A percentile compares a stretch with the other conserved stretches of the same genome.
phyloP scores from a whole-genome alignment of 1,140 invertebrate genomes.

The Microplitis mediator region DNA sequence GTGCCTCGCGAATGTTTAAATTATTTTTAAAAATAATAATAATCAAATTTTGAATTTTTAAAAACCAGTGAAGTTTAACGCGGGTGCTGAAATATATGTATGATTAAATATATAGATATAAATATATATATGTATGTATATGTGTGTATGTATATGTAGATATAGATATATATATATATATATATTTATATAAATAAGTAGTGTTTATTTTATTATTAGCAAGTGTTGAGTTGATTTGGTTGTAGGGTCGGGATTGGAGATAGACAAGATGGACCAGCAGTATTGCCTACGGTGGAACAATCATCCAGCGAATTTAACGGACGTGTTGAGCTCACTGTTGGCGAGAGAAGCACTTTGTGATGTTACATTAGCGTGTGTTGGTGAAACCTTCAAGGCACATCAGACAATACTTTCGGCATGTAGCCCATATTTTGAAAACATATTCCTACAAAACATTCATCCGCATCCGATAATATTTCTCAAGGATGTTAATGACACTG shows the following conservation, averaged over 20 bases:
- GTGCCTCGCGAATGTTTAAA: too few species aligned
- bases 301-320: constrained; percentile 86
- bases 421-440: constrained; percentile 92
- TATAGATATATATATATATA: too few species aligned
- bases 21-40: too few species aligned
- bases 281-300: constrained; percentile 95
- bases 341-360: constrained; percentile 87
- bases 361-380: constrained; percentile 91
- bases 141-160: not conserved
- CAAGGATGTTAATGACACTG: constrained; percentile 85
- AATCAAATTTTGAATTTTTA: not conserved
- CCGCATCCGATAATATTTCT: constrained; percentile 92
- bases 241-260: constrained; percentile 59
- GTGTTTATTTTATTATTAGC: constrained; percentile 20
- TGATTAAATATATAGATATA: not conserved
- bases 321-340: constrained; percentile 83
- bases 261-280: constrained; percentile 85
- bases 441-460: constrained; percentile 89
- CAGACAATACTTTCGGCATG: constrained; percentile 92
- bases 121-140: not conserved
- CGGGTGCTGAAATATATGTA: too few species aligned
- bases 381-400: constrained; percentile 90
- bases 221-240: constrained; percentile 50
- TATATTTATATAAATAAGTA: constrained; percentile 4
- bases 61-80: constrained; percentile 39